A percentile compares a stretch with the other conserved stretches of the same genome.
These are phyloP conservation scores for Papilio dardanus DNA, from an alignment of 1,140 invertebrate species.

Conservation along the genomic window DNA sequence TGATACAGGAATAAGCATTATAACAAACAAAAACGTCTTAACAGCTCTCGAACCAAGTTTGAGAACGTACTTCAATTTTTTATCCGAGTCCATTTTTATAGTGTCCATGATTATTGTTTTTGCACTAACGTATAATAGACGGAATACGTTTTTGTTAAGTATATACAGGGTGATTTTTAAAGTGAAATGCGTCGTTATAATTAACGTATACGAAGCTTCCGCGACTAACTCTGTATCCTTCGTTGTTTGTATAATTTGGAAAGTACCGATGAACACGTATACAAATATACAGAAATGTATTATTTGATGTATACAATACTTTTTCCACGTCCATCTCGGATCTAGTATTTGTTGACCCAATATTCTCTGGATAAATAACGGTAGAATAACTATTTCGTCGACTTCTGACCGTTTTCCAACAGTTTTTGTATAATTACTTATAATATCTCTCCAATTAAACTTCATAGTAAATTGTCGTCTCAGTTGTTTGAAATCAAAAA, in stretches of 20 bases:
- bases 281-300: slow-evolving; percentile 50
- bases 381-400: slow-evolving; percentile 53
- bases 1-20: slow-evolving; percentile 49
- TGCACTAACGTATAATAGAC: slow-evolving; percentile 51
- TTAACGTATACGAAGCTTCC: slow-evolving; percentile 63
- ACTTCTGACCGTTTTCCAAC: slow-evolving; percentile 55
- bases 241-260: slow-evolving; percentile 50
- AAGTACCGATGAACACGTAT: slow-evolving; percentile 64
- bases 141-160: slow-evolving; percentile 50
- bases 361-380: slow-evolving; percentile 56
- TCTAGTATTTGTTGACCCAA: slow-evolving; percentile 67
- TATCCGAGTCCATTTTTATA: slow-evolving; percentile 47
- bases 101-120: slow-evolving; percentile 55
- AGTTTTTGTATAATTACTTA: slow-evolving; percentile 54
- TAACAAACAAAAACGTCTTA: slow-evolving; percentile 42
- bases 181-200: slow-evolving; percentile 53
- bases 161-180: slow-evolving; percentile 62
- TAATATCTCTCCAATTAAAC: not conserved
- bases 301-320: slow-evolving; percentile 51
- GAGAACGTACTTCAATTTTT: slow-evolving; percentile 43
- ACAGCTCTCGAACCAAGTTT: slow-evolving; percentile 49
- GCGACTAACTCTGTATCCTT: slow-evolving; percentile 51
- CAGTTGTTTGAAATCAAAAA: not conserved
- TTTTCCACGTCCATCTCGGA: slow-evolving; percentile 64
- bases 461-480: not conserved